Conservation (phyloP, 1,140 invertebrate species). For the Colletes latitarsis region DNA sequence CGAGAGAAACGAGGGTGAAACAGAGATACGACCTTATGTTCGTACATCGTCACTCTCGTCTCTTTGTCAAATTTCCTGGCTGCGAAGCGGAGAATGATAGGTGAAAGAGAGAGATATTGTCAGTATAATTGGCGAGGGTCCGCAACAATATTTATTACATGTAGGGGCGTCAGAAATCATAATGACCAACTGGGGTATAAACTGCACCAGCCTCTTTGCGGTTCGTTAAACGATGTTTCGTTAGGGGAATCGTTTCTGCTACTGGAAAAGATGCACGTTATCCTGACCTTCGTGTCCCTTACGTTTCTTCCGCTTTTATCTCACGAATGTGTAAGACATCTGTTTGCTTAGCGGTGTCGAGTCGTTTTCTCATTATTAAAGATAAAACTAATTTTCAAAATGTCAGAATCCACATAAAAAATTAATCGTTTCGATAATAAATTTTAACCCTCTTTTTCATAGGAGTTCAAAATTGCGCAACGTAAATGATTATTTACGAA, state of each 20-base stretch:
- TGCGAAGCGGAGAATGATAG: not conserved
- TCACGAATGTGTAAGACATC: too few relatives aligned
- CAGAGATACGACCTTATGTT: slow-evolving; percentile 73
- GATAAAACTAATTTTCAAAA: too few relatives aligned
- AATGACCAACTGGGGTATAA: slow-evolving; percentile 78
- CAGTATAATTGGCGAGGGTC: slow-evolving; percentile 76
- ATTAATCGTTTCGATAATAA: too few relatives aligned
- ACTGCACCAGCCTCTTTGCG: slow-evolving; percentile 77
- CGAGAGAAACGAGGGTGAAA: slow-evolving; percentile 44
- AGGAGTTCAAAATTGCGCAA: too few relatives aligned
- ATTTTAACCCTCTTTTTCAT: too few relatives aligned
- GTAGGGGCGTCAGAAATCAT: slow-evolving; percentile 73
- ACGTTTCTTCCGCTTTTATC: not conserved
- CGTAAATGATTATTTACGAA: too few relatives aligned
- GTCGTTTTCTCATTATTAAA: too few relatives aligned
- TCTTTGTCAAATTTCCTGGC: not conserved
- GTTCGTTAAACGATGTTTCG: slow-evolving; percentile 77
- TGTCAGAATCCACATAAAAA: too few relatives aligned
- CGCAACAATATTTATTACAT: slow-evolving; percentile 77
- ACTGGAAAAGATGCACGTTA: slow-evolving; percentile 9
- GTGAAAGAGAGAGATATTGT: slow-evolving; percentile 3
- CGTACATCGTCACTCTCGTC: slow-evolving; percentile 65
- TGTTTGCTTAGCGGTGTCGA: too few relatives aligned
- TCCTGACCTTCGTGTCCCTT: not conserved
- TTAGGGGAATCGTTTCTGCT: slow-evolving; percentile 26